These are phyloP conservation scores for Dynastes hyllus DNA, from an alignment of 2,888 invertebrate species.

Conservation along the genomic window DNA sequence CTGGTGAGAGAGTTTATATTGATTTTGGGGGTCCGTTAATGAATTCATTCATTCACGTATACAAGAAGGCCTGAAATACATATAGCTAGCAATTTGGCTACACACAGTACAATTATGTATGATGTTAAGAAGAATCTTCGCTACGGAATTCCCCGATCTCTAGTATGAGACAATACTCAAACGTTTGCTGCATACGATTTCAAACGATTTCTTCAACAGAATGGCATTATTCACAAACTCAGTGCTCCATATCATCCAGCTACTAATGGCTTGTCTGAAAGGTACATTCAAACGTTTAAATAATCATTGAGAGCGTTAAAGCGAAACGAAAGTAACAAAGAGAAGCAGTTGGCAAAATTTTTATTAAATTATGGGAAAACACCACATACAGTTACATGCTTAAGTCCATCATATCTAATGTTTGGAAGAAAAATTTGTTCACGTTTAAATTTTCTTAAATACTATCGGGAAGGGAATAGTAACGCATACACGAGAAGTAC, in stretches of 20 bases:
- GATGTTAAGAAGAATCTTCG: too few relatives aligned
- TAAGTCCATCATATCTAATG: conserved; percentile 8
- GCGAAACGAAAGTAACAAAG: background rate
- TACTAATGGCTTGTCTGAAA: conserved; percentile 31
- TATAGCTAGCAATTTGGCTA: too few relatives aligned
- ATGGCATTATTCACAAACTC: conserved; percentile 49
- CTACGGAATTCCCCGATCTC: too few relatives aligned
- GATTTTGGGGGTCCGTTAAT: too few relatives aligned
- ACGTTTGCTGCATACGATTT: conserved; percentile 40
- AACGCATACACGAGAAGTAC: too few relatives aligned
- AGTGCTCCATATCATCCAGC: conserved; percentile 38
- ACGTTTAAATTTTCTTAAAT: background rate
- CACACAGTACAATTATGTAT: too few relatives aligned
- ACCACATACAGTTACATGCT: background rate
- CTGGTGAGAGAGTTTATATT: too few relatives aligned
- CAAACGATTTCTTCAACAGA: conserved; percentile 47
- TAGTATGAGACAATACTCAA: too few relatives aligned
- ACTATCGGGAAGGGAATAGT: too few relatives aligned
- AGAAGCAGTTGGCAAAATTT: background rate
- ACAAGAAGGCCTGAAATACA: background rate
- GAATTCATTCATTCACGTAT: background rate
- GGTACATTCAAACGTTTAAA: conserved; percentile 18
- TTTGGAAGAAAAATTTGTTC: background rate
- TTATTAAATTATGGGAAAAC: background rate
- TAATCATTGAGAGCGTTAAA: conserved; percentile 2